Percentiles rank a stretch among this genome's conserved stretches.
phyloP scores from a whole-genome alignment of 2,888 invertebrate species.

The Thyatira batis region DNA sequence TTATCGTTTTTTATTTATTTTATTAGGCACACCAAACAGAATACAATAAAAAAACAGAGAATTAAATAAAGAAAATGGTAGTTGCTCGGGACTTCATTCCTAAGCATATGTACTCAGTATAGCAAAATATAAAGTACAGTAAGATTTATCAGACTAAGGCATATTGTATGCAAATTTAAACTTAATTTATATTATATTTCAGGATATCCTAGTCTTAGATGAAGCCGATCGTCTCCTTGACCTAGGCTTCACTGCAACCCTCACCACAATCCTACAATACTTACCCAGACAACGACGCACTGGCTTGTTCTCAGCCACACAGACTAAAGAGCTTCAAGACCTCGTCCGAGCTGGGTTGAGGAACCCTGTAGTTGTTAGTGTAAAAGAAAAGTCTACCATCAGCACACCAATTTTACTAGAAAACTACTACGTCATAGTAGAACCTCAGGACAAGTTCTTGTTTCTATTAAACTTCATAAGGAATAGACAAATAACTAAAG shows the following conservation, averaged over 20 bases:
- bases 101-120: too few relatives aligned
- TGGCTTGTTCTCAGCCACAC: slow-evolving; percentile 99
- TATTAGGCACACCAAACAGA: too few relatives aligned
- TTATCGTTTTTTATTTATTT: too few relatives aligned
- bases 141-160: not conserved
- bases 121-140: too few relatives aligned
- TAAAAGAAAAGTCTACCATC: slow-evolving; percentile 91
- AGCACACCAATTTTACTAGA: slow-evolving; percentile 87
- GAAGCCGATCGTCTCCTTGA: slow-evolving; percentile 98
- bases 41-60: too few relatives aligned
- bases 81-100: too few relatives aligned
- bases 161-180: not conserved
- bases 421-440: slow-evolving; percentile 91
- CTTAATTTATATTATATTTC: slow-evolving; percentile 27
- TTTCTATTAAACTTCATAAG: slow-evolving; percentile 91
- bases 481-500: slow-evolving; percentile 65
- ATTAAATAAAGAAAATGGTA: too few relatives aligned
- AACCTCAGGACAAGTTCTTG: slow-evolving; percentile 91
- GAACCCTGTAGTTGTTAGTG: slow-evolving; percentile 94
- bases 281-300: slow-evolving; percentile 97
- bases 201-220: slow-evolving; percentile 96
- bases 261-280: slow-evolving; percentile 94
- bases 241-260: slow-evolving; percentile 92
- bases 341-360: slow-evolving; percentile 95
- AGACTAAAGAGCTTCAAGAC: slow-evolving; percentile 96